phyloP scores from a whole-genome alignment of 2,797 vertebrate genomes.

The Crenichthys baileyi region DNA sequence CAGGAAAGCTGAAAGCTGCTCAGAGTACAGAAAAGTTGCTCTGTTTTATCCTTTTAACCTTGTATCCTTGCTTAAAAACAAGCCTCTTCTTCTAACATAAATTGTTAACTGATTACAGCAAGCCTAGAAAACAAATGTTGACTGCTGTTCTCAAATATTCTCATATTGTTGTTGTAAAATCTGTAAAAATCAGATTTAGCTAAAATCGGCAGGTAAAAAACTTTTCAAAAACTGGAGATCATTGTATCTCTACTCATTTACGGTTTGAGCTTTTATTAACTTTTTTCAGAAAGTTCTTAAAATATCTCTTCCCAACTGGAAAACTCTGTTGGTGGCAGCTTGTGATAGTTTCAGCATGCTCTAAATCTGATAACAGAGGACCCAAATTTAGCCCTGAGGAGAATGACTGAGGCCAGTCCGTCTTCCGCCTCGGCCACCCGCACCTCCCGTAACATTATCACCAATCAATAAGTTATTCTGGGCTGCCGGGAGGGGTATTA shows the following conservation, averaged over 20 bases:
- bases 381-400: slow-evolving; percentile 75
- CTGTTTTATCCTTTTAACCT: not conserved
- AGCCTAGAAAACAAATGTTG: not conserved
- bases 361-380: slow-evolving; percentile 74
- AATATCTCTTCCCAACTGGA: slow-evolving; percentile 28
- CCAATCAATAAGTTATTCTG: slow-evolving; percentile 77
- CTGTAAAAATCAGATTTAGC: not conserved
- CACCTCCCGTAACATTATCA: slow-evolving; percentile 79
- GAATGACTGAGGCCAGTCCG: slow-evolving; percentile 75
- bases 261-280: not conserved
- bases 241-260: not conserved
- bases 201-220: not conserved
- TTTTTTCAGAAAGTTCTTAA: not conserved
- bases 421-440: slow-evolving; percentile 74
- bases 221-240: not conserved
- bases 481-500: slow-evolving; percentile 71
- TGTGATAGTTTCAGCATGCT: slow-evolving; percentile 57
- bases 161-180: not conserved
- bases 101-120: not conserved
- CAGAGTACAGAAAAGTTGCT: not conserved
- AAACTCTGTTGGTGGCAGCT: slow-evolving; percentile 53
- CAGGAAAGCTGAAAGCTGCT: not conserved
- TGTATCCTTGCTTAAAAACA: not conserved
- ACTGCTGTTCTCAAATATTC: not conserved
- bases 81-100: not conserved